Evolutionary conservation across 2,113 vertebrate species (phyloP), one percentile per base, ranked within the genome.

Genomic region (Oncorhynchus gorbuscha): DNA sequence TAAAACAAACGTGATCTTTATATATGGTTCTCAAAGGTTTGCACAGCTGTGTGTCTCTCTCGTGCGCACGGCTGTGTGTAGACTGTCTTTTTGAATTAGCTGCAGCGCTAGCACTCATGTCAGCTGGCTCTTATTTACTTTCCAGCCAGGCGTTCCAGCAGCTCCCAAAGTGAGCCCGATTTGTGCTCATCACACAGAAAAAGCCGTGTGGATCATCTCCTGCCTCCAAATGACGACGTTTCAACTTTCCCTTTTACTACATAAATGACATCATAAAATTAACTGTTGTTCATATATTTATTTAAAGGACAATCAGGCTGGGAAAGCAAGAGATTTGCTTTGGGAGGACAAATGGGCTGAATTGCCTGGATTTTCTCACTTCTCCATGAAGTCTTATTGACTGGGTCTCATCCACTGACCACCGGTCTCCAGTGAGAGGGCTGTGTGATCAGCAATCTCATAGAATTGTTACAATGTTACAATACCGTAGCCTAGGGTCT

Each of bases 101-200:
- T 71, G 66, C 76, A 32, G 55, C 64, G n/a, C n/a, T 30, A 7
- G 69, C 71, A 74, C 61, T 66, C 61, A 24, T 79, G 79, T 76
- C 79, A 79, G 71, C 74, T 79, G 66, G 58, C 72, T 82, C 58
- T 73, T 82, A 78, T 85, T 78, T 76, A 79, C 73, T 64, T 82
- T 78, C 80, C 78, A 74, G 48, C 73, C 4, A 45, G 62, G 71
- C 13, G 22, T 71, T 72, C 67, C 30, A 69, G 75, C 35, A 72
- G 59, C 80, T 75, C 72, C 65, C 51, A 24, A 61, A 76, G 32
- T 61, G 20, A 11, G 35, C 26, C 55, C 69, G 48, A 28, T 28
- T 35, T 67, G 49, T 69, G 77, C 26, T 73, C 5, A 18, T 18
- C 18, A 3, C n/a, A 32, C 64, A 61, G 28, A 59, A 28, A 24